phyloP scores from a whole-genome alignment of 2,113 vertebrate species.

The Peucedramus taeniatus region DNA sequence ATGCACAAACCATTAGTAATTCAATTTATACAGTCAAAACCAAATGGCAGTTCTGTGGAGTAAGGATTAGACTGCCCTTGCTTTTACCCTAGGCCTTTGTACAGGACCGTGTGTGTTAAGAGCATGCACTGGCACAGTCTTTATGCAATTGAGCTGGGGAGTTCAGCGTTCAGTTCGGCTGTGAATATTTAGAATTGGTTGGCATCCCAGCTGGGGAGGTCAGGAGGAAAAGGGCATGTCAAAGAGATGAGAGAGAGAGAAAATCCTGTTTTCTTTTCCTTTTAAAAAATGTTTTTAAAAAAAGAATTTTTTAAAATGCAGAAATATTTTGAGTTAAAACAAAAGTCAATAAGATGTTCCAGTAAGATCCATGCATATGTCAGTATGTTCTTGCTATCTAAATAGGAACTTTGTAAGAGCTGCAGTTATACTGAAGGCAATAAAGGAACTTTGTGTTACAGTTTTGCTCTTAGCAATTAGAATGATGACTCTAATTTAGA shows the following conservation, averaged over 20 bases:
- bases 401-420: background rate
- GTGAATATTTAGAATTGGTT: background rate
- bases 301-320: rapidly evolving
- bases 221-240: background rate
- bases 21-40: background rate
- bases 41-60: background rate
- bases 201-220: background rate
- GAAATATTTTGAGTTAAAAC: background rate
- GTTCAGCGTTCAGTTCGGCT: background rate
- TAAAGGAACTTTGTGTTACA: background rate
- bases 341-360: background rate
- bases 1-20: background rate
- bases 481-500: background rate
- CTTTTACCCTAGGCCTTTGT: background rate
- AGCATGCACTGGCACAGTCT: background rate
- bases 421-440: background rate
- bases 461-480: background rate
- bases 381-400: background rate
- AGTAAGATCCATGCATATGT: background rate
- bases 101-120: background rate
- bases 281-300: background rate
- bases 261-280: background rate
- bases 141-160: background rate
- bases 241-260: background rate
- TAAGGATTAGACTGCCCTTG: background rate